These are phyloP conservation scores for Castor canadensis DNA, from an alignment of 2,113 vertebrate species.

Conservation along the genomic window DNA sequence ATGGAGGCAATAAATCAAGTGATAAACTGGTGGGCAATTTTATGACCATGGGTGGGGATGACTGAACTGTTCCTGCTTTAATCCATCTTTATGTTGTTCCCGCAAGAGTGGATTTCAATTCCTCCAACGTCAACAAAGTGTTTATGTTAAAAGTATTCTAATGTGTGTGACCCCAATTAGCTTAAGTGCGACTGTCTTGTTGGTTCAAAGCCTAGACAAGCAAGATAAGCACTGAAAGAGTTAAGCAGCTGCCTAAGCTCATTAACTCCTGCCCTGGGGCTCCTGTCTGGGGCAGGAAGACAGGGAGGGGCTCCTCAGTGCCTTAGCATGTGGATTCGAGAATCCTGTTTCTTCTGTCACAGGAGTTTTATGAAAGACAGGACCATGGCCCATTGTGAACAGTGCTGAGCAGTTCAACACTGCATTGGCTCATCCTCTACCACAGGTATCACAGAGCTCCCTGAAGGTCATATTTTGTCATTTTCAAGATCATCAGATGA, in stretches of 20 bases:
- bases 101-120: not conserved
- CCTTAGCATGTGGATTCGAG: not conserved
- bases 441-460: not conserved
- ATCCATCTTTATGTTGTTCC: constrained; percentile 39
- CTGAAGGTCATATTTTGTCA: not conserved
- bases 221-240: not conserved
- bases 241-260: constrained; percentile 57
- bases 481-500: not conserved
- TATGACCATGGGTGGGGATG: not conserved
- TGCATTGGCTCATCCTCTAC: not conserved
- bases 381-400: not conserved
- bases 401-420: not conserved
- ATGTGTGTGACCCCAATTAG: constrained; percentile 60
- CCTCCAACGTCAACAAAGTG: not conserved
- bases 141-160: constrained; percentile 37
- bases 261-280: constrained; percentile 26
- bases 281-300: not conserved
- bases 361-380: not conserved
- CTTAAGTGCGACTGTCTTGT: constrained; percentile 62
- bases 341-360: constrained; percentile 30
- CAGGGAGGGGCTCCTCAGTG: not conserved
- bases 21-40: not conserved
- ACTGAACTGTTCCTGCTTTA: not conserved
- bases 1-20: constrained; percentile 23
- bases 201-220: constrained; percentile 4